Conservation (phyloP, 2,797 vertebrate species). For the Aulostomus chinensis region DNA sequence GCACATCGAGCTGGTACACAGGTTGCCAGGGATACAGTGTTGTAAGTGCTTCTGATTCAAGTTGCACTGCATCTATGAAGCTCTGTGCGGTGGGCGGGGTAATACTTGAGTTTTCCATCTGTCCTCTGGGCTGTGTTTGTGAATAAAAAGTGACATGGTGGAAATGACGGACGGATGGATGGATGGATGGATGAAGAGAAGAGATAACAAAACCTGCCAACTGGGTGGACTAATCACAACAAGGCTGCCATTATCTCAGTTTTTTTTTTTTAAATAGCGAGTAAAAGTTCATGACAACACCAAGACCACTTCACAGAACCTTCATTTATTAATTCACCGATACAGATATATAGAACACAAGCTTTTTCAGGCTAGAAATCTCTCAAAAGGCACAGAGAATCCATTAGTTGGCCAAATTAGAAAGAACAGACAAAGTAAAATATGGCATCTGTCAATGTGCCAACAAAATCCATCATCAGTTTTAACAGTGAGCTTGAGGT, state of each 20-base stretch:
- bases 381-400: constrained; percentile 74
- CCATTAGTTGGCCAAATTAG: constrained; percentile 51
- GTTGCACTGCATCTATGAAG: constrained; percentile 10
- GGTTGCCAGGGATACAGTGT: constrained; percentile 38
- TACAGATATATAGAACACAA: constrained; percentile 61
- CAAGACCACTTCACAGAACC: constrained; percentile 52
- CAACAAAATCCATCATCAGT: constrained; percentile 13
- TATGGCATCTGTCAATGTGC: constrained; percentile 36
- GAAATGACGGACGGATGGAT: neutral
- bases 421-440: constrained; percentile 28
- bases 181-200: constrained; percentile 1
- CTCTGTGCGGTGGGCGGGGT: neutral
- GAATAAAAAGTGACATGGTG: neutral
- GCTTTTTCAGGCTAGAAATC: constrained; percentile 48
- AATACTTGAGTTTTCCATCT: neutral
- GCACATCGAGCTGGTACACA: constrained; percentile 31
- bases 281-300: constrained; percentile 44
- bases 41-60: constrained; percentile 21
- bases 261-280: constrained; percentile 9
- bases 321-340: constrained; percentile 62
- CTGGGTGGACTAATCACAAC: constrained; percentile 19
- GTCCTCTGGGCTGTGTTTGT: neutral
- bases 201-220: neutral
- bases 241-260: neutral
- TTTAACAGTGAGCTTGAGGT: constrained; percentile 45